Base-by-base conservation (phyloP, 2,113 vertebrate genomes). In the Cyprinodon variegatus region DNA sequence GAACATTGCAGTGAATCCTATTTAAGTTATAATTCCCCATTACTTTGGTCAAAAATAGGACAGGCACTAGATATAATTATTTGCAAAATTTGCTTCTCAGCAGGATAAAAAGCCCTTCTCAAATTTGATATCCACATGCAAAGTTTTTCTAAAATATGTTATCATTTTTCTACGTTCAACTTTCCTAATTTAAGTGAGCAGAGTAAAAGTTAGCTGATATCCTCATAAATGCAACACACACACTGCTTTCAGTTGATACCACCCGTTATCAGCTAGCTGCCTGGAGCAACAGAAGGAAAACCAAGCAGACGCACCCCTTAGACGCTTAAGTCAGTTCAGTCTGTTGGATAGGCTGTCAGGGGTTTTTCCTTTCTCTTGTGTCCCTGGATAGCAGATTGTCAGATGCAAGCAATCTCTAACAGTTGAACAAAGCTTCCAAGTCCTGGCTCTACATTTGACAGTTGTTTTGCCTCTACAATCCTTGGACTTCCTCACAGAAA, bases 341-440 rank as follows among this genome's bases (percentile, higher is more conserved):
- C 68, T 76, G 82, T 68, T 73, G 48, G n/a, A 65, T 22, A 64
- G 74, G 57, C 63, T 80, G 45, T 48, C 68, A 29, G 64, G 14
- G 17, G 22, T 6, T 12, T 48, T 76, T 63, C 48, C 64, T 59
- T 67, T 4, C 15, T 64, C 73, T 36, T n/a, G 48, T 78, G 68
- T 67, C 68, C 71, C 53, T 29, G 29, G 61, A 72, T 63, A 76
- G 17, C 63, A 78, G 77, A 76, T 77, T 75, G 70, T 43, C 38
- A 40, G 61, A 75, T 63, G 62, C 53, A 61, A 76, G 62, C 67
- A 37, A 67, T 74, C 43, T 29, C 53, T 12, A 63, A 43, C 59
- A 68, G 65, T 57, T 29, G 17, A 64, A 43, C 15, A 60, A 53
- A 57, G 11, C 13, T 69, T 69, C 57, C 64, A 22, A 72, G 50